Base-by-base conservation (phyloP, 2,113 vertebrate genomes). In the Acrocephalus kingi region DNA sequence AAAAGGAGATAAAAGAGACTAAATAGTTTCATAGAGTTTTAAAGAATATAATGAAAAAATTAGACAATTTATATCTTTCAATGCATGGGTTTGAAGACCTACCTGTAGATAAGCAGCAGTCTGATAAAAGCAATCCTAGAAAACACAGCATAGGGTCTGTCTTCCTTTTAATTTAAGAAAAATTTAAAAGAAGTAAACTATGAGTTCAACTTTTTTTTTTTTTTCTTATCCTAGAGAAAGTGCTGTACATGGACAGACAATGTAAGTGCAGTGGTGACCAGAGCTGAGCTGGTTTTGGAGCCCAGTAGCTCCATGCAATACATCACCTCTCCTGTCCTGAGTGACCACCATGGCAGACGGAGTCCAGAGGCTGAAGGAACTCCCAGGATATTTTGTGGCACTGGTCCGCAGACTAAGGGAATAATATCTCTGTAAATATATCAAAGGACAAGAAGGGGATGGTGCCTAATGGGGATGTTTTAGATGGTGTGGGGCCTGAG, bases 361-460 rank as follows among this genome's bases (percentile, higher is more conserved):
- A 63, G 13, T 11, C 10, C 33, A 18, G 37, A 66, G 7, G 28
- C 49, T 58, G 22, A 48, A 35, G 13, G 10, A 82, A 8, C 1
- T 11, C 33, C 39, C 4, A n/a, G 19, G 10, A 33, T 3, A n/a
- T 62, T 80, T 33, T 48, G 16, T 30, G 56, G 22, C 2, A 4
- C 25, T 66, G 20, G 7, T 33, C 35, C 4, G 2, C 16, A 39
- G 15, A 55, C 35, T 30, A 28, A 43, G 5, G 11, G 8, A 49
- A 54, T 35, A 0, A 16, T 41, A 83, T 10, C 13, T 59, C 13
- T 39, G 21, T 15, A 66, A 46, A 30, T 43, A 25, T 30, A 66
- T 13, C 35, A 75, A 71, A 64, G 22, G 22, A 48, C 9, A 7
- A 5, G 14, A 43, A 74, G 4, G 1, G 2, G 1, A 0, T 15